phyloP scores from a whole-genome alignment of 2,888 invertebrate genomes.

The Sericinus montela region DNA sequence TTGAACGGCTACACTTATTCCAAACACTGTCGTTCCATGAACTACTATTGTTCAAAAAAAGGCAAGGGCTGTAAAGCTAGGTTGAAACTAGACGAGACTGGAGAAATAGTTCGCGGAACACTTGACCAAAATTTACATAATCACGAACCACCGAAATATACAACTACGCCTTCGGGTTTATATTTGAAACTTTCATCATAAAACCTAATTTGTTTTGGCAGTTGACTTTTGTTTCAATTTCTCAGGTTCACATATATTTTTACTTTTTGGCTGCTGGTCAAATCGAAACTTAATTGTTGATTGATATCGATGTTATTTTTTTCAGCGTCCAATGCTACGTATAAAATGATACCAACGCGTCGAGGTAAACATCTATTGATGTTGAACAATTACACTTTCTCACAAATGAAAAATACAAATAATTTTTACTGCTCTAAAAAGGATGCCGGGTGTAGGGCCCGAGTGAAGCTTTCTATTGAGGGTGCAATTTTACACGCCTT shows the following conservation, averaged over 20 bases:
- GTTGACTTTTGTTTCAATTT: neutral
- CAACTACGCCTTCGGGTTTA: constrained; percentile 20
- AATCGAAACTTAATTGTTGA: too few species aligned
- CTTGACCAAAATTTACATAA: constrained; percentile 22
- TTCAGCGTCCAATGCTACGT: constrained; percentile 7
- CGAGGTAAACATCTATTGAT: constrained; percentile 28
- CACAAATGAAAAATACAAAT: constrained; percentile 25
- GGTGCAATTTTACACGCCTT: constrained; percentile 22
- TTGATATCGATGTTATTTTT: neutral
- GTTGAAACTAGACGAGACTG: constrained; percentile 26
- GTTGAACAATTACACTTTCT: constrained; percentile 32
- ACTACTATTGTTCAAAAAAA: constrained; percentile 40
- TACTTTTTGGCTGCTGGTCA: too few species aligned
- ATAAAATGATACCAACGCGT: constrained; percentile 21
- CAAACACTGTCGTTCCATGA: constrained; percentile 24
- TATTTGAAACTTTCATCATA: constrained; percentile 24
- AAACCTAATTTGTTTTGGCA: neutral
- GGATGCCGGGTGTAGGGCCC: constrained; percentile 25
- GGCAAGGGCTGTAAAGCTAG: constrained; percentile 34
- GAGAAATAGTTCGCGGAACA: constrained; percentile 21
- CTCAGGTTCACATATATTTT: neutral
- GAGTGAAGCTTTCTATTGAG: constrained; percentile 23
- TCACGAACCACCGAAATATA: constrained; percentile 27
- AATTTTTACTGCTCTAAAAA: constrained; percentile 33
- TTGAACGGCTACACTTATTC: constrained; percentile 34